phyloP scores from a whole-genome alignment of 2,888 invertebrate genomes.

The Julus scandinavius region DNA sequence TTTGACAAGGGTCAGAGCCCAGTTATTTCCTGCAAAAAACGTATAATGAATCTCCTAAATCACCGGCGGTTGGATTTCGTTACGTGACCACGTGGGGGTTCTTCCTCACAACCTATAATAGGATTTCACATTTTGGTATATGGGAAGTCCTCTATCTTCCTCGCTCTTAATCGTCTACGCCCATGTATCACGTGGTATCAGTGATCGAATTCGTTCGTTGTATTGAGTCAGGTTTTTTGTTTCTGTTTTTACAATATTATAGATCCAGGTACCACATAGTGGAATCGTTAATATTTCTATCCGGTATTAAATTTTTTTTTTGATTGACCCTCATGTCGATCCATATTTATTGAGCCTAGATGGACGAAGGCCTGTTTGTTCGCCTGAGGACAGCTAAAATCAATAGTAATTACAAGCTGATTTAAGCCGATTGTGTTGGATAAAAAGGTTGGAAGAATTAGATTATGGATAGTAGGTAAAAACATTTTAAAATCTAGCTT shows the following conservation, averaged over 20 bases:
- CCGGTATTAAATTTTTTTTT: neutral
- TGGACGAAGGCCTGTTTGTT: neutral
- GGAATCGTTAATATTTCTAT: neutral
- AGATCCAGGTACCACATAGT: neutral
- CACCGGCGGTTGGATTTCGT: conserved; percentile 31
- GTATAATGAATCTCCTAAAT: conserved; percentile 41
- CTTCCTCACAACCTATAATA: conserved; percentile 5
- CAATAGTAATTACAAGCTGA: conserved; percentile 11
- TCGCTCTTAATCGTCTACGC: neutral
- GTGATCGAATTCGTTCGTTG: neutral
- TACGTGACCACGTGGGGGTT: conserved; percentile 43
- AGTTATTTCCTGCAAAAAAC: conserved; percentile 34
- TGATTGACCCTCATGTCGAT: conserved; percentile 9
- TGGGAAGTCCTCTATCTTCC: conserved; percentile 42
- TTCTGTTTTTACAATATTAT: neutral
- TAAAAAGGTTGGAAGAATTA: neutral
- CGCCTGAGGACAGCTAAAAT: neutral
- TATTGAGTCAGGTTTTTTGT: neutral
- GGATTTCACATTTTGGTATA: conserved; percentile 29
- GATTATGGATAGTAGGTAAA: neutral
- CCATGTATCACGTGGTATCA: conserved; percentile 13
- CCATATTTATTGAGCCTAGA: neutral
- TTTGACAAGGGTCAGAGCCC: conserved; percentile 14
- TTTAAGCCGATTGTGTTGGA: conserved; percentile 16
- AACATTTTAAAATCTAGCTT: neutral